Base-by-base conservation (phyloP, 2,797 vertebrate genomes). In the Danio kyathit region DNA sequence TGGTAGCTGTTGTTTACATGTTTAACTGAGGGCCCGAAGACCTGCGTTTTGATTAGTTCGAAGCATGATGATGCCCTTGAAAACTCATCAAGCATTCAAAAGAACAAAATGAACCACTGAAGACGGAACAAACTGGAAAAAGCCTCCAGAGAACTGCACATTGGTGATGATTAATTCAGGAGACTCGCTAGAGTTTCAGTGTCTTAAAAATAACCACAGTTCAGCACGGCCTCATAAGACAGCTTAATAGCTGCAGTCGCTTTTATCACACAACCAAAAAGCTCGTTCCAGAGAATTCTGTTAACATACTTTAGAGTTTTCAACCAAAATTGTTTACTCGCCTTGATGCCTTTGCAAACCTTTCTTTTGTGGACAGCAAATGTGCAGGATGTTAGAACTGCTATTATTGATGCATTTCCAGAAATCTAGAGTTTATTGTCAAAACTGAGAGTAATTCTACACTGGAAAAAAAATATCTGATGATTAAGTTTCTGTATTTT, bases 51-150 rank as follows among this genome's bases (percentile, higher is more conserved):
- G 51, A 69, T 57, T 57, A 59, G 19, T 11, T 60, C 9, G 21
- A 59, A 78, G 70, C 12, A 60, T 14, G 14, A 59, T 48, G 6
- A 17, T 67, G 63, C n/a, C 43, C 43, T 77, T 77, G 6, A 60
- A 69, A 48, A 66, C 44, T 48, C 11, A 66, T 59, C 41, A 66
- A 66, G 17, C 17, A 46, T 66, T 66, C 41, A 54, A 44, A 51
- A 65, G 74, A 57, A 48, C 41, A 46, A 67, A 67, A 29, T 44
- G 19, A 16, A 76, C 44, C 19, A 5, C 74, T 29, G 38, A 57
- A 73, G 38, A 54, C 13, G 51, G 40, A 71, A 65, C 60, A 54
- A 65, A 10, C 17, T 13, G 29, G n/a, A 16, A 21, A 76, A 51
- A 13, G 5, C 51, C 74, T 76, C 41, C 17, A 66, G 51, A 66